phyloP scores from a whole-genome alignment of 2,888 invertebrate genomes.

The Dryocosmus kuriphilus region DNA sequence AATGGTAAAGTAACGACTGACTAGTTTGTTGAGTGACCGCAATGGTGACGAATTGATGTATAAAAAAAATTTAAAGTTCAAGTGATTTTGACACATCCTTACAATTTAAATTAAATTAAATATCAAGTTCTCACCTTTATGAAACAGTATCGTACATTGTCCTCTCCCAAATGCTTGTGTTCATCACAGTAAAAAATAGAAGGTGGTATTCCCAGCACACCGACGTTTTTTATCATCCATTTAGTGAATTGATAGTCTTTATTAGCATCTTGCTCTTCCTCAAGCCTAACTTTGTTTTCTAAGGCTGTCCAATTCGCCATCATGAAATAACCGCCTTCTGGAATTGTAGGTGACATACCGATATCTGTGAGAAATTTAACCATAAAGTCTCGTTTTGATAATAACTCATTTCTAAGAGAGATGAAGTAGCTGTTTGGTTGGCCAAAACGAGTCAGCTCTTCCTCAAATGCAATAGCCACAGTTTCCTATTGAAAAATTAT shows the following conservation, averaged over 20 bases:
- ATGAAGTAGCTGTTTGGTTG: slow-evolving; percentile 90
- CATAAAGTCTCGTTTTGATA: slow-evolving; percentile 89
- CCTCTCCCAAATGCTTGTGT: slow-evolving; percentile 90
- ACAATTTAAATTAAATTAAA: slow-evolving; percentile 67
- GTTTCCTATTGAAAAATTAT: slow-evolving; percentile 85
- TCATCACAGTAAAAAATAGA: slow-evolving; percentile 92
- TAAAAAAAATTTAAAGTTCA: slow-evolving; percentile 9
- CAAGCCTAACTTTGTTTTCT: slow-evolving; percentile 85
- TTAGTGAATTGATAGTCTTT: slow-evolving; percentile 96
- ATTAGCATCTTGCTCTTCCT: slow-evolving; percentile 84
- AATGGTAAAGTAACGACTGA: no score
- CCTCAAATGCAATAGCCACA: slow-evolving; percentile 92
- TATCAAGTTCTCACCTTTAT: slow-evolving; percentile 86
- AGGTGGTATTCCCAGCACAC: slow-evolving; percentile 96
- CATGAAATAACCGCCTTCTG: slow-evolving; percentile 98
- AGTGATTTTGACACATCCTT: neutral
- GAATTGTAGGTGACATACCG: slow-evolving; percentile 94
- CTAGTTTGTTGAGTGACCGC: no score
- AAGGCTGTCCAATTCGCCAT: slow-evolving; percentile 93
- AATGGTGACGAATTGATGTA: no score
- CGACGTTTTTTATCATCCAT: slow-evolving; percentile 96
- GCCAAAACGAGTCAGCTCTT: slow-evolving; percentile 85
- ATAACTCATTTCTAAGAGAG: slow-evolving; percentile 86
- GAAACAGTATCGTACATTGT: slow-evolving; percentile 95
- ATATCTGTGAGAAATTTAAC: slow-evolving; percentile 86